Evolutionary conservation across 2,888 invertebrate genomes (phyloP).

Genomic region (Trichacis sp.): DNA sequence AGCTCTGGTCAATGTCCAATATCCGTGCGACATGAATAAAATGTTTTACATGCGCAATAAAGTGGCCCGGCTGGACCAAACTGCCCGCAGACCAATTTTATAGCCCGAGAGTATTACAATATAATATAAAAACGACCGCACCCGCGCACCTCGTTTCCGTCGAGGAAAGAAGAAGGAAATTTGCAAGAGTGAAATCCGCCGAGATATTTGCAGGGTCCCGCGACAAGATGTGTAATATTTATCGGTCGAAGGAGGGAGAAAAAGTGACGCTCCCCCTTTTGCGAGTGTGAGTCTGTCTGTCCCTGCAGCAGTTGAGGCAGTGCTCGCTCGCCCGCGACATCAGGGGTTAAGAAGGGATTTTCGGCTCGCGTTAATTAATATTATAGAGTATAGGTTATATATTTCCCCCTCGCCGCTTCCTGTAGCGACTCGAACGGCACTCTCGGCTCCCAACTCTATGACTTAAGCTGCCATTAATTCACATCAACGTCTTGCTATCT

Average conservation of each 20-base stretch:
- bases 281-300: no score
- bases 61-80: constrained; percentile 67
- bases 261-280: no score
- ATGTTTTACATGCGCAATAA: constrained; percentile 69
- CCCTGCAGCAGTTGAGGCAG: no score
- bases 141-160: no score
- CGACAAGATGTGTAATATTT: no score
- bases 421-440: no score
- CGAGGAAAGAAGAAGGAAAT: no score
- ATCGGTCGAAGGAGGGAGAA: not conserved
- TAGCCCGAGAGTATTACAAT: constrained; percentile 52
- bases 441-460: constrained; percentile 51
- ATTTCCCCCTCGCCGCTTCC: constrained; percentile 31
- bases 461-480: constrained; percentile 68
- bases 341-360: constrained; percentile 23
- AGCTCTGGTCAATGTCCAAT: constrained; percentile 56
- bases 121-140: no score
- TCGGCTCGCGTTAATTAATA: constrained; percentile 62
- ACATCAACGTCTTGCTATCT: constrained; percentile 67
- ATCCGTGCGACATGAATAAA: constrained; percentile 63
- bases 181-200: no score
- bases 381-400: no score
- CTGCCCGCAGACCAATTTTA: constrained; percentile 68
- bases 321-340: no score
- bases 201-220: no score